Conservation (phyloP, 2,113 vertebrate species). For the Chrysemys picta region DNA sequence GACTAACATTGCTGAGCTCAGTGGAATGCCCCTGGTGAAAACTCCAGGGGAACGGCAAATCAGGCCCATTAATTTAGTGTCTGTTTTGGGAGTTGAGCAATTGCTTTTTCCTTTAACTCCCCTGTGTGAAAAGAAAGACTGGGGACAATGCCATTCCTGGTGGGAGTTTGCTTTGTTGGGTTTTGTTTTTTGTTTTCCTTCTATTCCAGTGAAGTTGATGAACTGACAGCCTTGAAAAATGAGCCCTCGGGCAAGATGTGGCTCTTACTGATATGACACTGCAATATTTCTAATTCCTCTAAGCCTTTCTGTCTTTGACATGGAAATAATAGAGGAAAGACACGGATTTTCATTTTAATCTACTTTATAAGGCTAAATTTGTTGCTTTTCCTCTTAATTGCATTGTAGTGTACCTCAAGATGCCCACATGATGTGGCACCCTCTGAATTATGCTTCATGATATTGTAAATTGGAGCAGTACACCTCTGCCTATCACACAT, state of each 20-base stretch:
- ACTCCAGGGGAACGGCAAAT: background rate
- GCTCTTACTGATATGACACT: background rate
- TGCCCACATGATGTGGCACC: background rate
- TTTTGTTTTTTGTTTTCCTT: slow-evolving; percentile 52
- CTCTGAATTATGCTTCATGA: slow-evolving; percentile 18
- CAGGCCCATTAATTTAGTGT: background rate
- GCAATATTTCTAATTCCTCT: background rate
- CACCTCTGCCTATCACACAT: background rate
- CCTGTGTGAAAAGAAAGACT: background rate
- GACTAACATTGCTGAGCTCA: background rate
- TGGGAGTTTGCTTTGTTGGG: background rate
- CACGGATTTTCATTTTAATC: slow-evolving; percentile 34
- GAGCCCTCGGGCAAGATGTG: background rate
- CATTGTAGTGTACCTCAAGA: background rate
- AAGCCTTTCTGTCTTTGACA: slow-evolving; percentile 19
- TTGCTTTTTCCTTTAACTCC: slow-evolving; percentile 3
- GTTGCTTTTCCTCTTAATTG: slow-evolving; percentile 37
- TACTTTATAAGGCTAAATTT: slow-evolving; percentile 31
- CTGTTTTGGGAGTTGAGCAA: background rate
- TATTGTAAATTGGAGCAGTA: slow-evolving; percentile 5
- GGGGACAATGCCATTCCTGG: background rate
- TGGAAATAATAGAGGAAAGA: slow-evolving; percentile 13
- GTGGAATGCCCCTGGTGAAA: background rate
- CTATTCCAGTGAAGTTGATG: slow-evolving; percentile 42
- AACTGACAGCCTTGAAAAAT: slow-evolving; percentile 29